Evolutionary conservation across 2,888 invertebrate genomes (phyloP), one percentile per base, ranked within the genome.

Genomic region (Axea sp.): DNA sequence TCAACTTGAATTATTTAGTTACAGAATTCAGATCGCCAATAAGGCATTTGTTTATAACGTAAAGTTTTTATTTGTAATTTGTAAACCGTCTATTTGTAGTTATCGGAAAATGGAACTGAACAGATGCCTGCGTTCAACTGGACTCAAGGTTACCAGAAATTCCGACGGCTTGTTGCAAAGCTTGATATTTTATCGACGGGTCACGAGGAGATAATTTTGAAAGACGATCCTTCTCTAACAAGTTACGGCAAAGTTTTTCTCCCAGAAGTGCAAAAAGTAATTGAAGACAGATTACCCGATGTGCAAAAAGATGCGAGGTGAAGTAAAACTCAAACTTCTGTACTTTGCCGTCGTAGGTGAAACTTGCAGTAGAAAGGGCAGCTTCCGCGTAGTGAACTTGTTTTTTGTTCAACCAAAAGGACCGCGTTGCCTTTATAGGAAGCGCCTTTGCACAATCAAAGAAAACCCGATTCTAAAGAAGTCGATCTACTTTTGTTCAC

Each of bases 91-190:
- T n/a, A n/a, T n/a, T n/a, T n/a, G n/a, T 24, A 80, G 81, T 72
- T 79, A 12, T 71, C 77, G 35, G 72, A 73, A 11, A 65, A 78
- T 9, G 41, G 77, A 6, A 59, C 41, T 2, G 71, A 57, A 1
- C 14, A 59, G 7, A 43, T 80, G 15, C 77, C 78, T 1, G 30
- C 78, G 0, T 85, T 86, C 64, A 82, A 86, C 65, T 86, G 86
- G 86, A 84, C 84, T 0, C 35, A 67, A 12, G 86, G 85, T 8
- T 86, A 86, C 45, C 55, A 17, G 9, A 81, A 77, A 35, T 84
- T 86, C 15, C 81, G 86, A 7, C 73, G 76, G 1, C 19, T 85
- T 1, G 62, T 78, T 0, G 64, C 45, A 1, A 83, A 84, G 26
- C 60, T 84, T 17, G 77, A 82, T 47, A n/a, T 55, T 39, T 39